A percentile compares a stretch with the other conserved stretches of the same genome.
These are phyloP conservation scores for Oscheius onirici DNA, from an alignment of 2,888 invertebrate species.

Conservation along the genomic window DNA sequence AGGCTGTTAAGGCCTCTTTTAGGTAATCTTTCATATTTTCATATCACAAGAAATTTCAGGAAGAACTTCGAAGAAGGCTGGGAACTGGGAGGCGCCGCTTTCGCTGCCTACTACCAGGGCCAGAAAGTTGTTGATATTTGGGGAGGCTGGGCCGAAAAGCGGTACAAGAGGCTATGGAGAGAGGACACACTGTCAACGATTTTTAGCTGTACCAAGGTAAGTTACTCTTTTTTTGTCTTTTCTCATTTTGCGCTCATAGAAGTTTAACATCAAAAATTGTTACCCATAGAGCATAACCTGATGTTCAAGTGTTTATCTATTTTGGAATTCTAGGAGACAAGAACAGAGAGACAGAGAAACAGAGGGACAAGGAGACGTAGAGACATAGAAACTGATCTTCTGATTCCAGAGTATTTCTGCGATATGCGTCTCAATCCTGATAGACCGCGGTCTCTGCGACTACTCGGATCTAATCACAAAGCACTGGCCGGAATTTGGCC, in stretches of 20 bases:
- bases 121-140: slow-evolving; percentile 60
- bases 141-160: slow-evolving; percentile 60
- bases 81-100: slow-evolving; percentile 57
- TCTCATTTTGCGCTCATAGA: too few relatives aligned
- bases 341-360: too few relatives aligned
- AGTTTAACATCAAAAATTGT: too few relatives aligned
- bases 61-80: slow-evolving; percentile 60
- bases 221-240: too few relatives aligned
- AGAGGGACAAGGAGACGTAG: too few relatives aligned
- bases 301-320: not conserved
- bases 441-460: slow-evolving; percentile 71
- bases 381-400: not conserved
- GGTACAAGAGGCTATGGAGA: slow-evolving; percentile 66
- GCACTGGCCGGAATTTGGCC: slow-evolving; percentile 73
- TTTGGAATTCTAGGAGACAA: not conserved
- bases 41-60: slow-evolving; percentile 38
- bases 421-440: slow-evolving; percentile 63
- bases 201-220: slow-evolving; percentile 72
- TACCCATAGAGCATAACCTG: too few relatives aligned
- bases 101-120: slow-evolving; percentile 52
- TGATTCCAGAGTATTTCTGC: slow-evolving; percentile 50
- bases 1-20: slow-evolving; percentile 25
- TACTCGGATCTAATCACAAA: slow-evolving; percentile 69
- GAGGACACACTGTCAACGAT: slow-evolving; percentile 71
- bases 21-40: slow-evolving; percentile 17